Base-by-base conservation (phyloP, 1,140 invertebrate genomes). In the Drepana arcuata region DNA sequence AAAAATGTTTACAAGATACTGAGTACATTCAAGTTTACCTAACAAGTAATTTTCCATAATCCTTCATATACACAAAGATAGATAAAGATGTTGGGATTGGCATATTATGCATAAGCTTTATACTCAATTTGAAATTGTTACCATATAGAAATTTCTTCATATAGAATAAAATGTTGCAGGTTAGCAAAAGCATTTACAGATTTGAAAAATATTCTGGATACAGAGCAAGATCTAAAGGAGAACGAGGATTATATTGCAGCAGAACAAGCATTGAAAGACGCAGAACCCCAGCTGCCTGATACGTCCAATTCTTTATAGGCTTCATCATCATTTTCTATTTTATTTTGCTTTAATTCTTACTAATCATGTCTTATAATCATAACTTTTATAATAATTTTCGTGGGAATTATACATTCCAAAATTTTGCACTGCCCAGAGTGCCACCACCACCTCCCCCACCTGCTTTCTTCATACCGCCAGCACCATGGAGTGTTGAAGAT, bases 171-270 rank as follows among this genome's bases (percentile, higher is more conserved):
- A 35, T 48, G 32, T 74, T 57, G n/a, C 62, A 90, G 93, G 64
- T 81, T 95, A 29, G 75, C 85, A 10, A 91, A 88, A 70, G 93
- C 94, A 18, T 90, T 84, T 53, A 87, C 90, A 42, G 91, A 95
- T 39, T 84, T 97, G 9, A 89, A 93, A 72, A 87, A 85, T 27
- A 88, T 91, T 34, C 60, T 95, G 18, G 88, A 91, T 41, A 86
- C 87, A 4, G 93, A 94, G 66, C 77, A 87, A 62, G 92, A 95
- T 61, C 84, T 95, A 2, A 89, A 90, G 65, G 91, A 93, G 54
- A 74, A 86, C 5, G 91, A 91, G 64, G 90, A 90, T 27, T 95
- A 92, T 44, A 66, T 84, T 11, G 84, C 88, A 27, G 93, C 93
- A 0, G 58, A 88, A 26, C 86, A 89, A 70, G 77, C 91, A 9